A percentile compares a stretch with the other conserved stretches of the same genome.
Evolutionary conservation across 2,888 invertebrate species (phyloP).

Genomic region (Drosophila sordidula): DNA sequence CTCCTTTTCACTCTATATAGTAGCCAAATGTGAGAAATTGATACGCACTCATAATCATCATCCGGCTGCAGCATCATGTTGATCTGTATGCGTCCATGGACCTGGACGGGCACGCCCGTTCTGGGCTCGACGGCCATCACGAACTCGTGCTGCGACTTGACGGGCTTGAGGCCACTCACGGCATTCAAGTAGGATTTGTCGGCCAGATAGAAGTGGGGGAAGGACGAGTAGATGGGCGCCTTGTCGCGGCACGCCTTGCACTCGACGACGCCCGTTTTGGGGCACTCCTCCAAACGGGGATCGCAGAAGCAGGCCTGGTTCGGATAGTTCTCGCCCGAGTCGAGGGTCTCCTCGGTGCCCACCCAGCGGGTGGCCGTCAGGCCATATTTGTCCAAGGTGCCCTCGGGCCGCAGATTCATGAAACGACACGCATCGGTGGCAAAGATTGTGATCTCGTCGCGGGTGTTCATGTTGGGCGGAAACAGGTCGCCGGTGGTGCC

Average conservation of each 20-base stretch:
- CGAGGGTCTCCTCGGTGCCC: slow-evolving; percentile 89
- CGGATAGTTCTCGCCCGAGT: slow-evolving; percentile 88
- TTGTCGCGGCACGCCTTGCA: slow-evolving; percentile 91
- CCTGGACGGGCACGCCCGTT: slow-evolving; percentile 91
- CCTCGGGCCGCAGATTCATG: slow-evolving; percentile 84
- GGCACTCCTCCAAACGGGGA: slow-evolving; percentile 85
- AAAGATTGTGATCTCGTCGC: slow-evolving; percentile 88
- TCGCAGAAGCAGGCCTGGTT: slow-evolving; percentile 89
- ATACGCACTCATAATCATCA: slow-evolving; percentile 86
- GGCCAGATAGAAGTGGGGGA: slow-evolving; percentile 92
- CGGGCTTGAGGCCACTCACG: slow-evolving; percentile 89
- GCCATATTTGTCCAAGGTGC: slow-evolving; percentile 60
- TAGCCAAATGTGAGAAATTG: fast-evolving
- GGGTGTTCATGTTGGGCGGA: slow-evolving; percentile 87
- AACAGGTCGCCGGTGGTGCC: slow-evolving; percentile 93
- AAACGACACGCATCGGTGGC: slow-evolving; percentile 92
- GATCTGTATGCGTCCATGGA: slow-evolving; percentile 91
- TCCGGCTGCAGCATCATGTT: slow-evolving; percentile 88
- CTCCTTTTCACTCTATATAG: too few species aligned
- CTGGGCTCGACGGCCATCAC: slow-evolving; percentile 89
- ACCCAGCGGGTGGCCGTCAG: slow-evolving; percentile 83
- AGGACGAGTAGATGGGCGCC: slow-evolving; percentile 93
- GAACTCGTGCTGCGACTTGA: slow-evolving; percentile 88
- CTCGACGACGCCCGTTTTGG: slow-evolving; percentile 88
- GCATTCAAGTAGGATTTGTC: slow-evolving; percentile 88